These are phyloP conservation scores for Hydra vulgaris DNA, from an alignment of 30 jellyfish, hydroid and myxozoan species.

Conservation along the genomic window DNA sequence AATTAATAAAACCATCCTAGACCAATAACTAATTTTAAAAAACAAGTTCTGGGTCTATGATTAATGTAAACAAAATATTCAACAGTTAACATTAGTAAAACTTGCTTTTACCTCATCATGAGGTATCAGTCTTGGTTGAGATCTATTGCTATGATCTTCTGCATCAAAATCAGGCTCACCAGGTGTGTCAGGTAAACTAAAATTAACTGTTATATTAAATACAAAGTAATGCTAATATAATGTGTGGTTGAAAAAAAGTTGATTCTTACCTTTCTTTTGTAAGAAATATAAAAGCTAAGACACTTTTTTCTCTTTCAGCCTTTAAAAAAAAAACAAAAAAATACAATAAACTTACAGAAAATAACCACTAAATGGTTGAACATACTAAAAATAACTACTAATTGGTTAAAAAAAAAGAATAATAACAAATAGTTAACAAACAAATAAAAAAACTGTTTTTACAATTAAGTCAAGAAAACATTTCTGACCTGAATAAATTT, in stretches of 20 bases:
- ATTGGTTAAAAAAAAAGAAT: too few relatives aligned
- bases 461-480: too few relatives aligned
- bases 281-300: constrained; percentile 67
- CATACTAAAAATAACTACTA: too few relatives aligned
- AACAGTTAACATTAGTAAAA: not conserved
- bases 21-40: too few relatives aligned
- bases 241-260: too few relatives aligned
- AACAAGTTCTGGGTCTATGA: too few relatives aligned
- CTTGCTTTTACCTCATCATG: constrained; percentile 99
- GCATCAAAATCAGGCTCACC: constrained; percentile 80
- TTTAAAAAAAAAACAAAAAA: constrained; percentile 7
- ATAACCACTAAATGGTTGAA: not conserved
- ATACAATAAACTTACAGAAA: too few relatives aligned
- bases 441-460: too few relatives aligned
- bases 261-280: constrained; percentile 91
- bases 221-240: not conserved
- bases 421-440: too few relatives aligned
- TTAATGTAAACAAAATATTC: not conserved
- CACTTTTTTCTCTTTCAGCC: constrained; percentile 89
- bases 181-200: constrained; percentile 82
- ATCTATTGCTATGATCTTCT: constrained; percentile 52
- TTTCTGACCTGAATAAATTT: constrained; percentile 79
- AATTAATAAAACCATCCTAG: too few relatives aligned
- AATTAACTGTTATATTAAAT: too few relatives aligned
- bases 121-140: constrained; percentile 80